Evolutionary conservation across 2,113 vertebrate genomes (phyloP).

Genomic region (Labrus mixtus): DNA sequence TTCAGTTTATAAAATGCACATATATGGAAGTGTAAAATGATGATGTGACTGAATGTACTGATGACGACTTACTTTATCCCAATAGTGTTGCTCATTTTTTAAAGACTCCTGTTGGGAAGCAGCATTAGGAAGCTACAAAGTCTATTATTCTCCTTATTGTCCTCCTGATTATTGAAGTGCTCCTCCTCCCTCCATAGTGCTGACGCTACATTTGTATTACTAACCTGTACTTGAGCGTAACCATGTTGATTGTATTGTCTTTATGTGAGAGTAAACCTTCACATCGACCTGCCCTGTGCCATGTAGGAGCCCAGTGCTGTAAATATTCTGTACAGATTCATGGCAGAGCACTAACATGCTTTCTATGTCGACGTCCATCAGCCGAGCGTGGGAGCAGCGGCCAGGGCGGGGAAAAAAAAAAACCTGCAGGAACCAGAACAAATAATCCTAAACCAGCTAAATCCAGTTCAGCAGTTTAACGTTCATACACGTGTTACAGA

Average conservation of each 20-base stretch:
- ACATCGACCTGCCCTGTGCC: conserved; percentile 88
- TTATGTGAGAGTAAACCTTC: conserved; percentile 92
- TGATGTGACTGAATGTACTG: conserved; percentile 95
- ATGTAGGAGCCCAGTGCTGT: conserved; percentile 92
- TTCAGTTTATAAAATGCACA: conserved; percentile 88
- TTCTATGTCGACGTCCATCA: conserved; percentile 82
- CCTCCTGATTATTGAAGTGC: conserved; percentile 81
- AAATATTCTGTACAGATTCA: conserved; percentile 96
- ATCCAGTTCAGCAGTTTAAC: neutral
- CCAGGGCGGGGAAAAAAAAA: conserved; percentile 3
- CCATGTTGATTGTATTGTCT: conserved; percentile 97
- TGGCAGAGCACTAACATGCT: conserved; percentile 90
- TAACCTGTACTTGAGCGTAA: conserved; percentile 94
- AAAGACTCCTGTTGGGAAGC: conserved; percentile 52
- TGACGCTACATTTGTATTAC: conserved; percentile 87
- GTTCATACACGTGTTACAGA: too few species aligned
- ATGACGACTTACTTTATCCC: conserved; percentile 86
- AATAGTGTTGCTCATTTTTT: conserved; percentile 50
- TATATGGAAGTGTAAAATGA: conserved; percentile 84
- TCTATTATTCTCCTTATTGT: conserved; percentile 75
- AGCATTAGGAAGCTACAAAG: conserved; percentile 83
- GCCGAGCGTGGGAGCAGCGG: conserved; percentile 46
- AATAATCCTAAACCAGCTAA: neutral
- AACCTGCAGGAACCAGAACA: neutral
- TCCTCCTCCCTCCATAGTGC: conserved; percentile 82